Evolutionary conservation across 2,113 vertebrate genomes (phyloP).

Genomic region (Malurus alboscapulatus): DNA sequence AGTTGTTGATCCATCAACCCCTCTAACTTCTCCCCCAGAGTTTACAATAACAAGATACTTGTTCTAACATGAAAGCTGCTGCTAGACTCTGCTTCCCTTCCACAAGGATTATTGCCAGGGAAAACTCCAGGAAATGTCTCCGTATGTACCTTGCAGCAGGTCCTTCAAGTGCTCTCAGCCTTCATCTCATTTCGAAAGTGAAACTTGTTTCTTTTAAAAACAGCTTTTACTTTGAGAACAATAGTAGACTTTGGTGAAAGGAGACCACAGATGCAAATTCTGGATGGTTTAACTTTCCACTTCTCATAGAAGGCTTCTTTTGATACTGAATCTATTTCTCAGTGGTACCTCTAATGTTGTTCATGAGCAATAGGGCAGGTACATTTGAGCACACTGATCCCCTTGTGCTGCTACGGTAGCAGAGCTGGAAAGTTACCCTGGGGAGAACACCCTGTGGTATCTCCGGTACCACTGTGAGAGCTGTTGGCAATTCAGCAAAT

Average conservation of each 20-base stretch:
- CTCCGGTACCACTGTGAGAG: neutral
- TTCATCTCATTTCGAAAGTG: conserved; percentile 55
- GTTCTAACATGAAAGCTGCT: conserved; percentile 61
- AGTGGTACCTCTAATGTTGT: neutral
- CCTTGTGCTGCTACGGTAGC: neutral
- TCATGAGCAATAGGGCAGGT: neutral
- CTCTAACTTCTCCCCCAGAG: conserved; percentile 65
- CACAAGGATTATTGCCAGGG: conserved; percentile 52
- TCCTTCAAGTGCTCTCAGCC: conserved; percentile 44
- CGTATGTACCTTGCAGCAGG: conserved; percentile 51
- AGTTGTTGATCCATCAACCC: conserved; percentile 73
- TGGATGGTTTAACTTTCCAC: neutral
- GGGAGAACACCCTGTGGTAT: neutral
- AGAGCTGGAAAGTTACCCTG: neutral
- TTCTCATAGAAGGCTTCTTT: conserved; percentile 42
- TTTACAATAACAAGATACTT: conserved; percentile 63
- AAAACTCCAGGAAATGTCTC: conserved; percentile 60
- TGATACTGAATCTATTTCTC: neutral
- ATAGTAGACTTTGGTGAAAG: conserved; percentile 33
- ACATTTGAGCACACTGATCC: neutral
- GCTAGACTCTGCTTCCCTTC: conserved; percentile 59
- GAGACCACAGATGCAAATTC: conserved; percentile 16
- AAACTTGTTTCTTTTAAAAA: conserved; percentile 44
- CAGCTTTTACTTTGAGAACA: conserved; percentile 63
- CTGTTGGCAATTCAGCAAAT: rapidly evolving